Conservation (phyloP, 2,113 vertebrate species). For the Empidonax traillii region DNA sequence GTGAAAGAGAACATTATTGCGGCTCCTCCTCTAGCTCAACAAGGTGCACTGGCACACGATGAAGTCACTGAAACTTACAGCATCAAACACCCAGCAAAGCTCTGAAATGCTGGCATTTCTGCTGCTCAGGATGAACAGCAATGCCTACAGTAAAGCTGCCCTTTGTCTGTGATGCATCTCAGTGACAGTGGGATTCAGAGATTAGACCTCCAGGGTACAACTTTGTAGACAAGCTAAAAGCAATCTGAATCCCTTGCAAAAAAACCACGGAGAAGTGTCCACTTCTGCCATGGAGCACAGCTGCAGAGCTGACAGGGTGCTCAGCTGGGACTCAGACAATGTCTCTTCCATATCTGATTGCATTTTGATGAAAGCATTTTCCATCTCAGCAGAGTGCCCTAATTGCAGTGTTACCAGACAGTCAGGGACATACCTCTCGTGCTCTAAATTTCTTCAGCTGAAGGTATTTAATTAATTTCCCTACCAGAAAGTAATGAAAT, state of each 20-base stretch:
- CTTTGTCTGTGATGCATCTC: neutral
- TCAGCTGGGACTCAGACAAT: constrained; percentile 21
- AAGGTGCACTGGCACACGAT: neutral
- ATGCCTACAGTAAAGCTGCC: neutral
- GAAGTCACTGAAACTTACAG: neutral
- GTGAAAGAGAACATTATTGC: neutral
- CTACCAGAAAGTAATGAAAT: neutral
- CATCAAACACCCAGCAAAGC: neutral
- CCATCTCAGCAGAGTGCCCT: constrained; percentile 12
- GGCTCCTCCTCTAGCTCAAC: neutral
- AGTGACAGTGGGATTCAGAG: neutral
- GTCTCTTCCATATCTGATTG: neutral
- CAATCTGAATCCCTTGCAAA: neutral
- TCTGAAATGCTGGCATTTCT: neutral
- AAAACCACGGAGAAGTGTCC: neutral
- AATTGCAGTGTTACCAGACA: constrained; percentile 13
- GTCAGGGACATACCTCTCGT: neutral
- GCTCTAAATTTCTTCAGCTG: neutral
- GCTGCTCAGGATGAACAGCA: neutral
- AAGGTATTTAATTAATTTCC: constrained; percentile 31
- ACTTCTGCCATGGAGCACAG: neutral
- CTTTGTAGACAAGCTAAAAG: neutral
- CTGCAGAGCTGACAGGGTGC: constrained; percentile 1
- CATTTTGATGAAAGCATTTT: constrained; percentile 35
- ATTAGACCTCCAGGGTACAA: neutral